These are phyloP conservation scores for Sarcophaga rosellei DNA, from an alignment of 2,888 invertebrate species.

Conservation along the genomic window DNA sequence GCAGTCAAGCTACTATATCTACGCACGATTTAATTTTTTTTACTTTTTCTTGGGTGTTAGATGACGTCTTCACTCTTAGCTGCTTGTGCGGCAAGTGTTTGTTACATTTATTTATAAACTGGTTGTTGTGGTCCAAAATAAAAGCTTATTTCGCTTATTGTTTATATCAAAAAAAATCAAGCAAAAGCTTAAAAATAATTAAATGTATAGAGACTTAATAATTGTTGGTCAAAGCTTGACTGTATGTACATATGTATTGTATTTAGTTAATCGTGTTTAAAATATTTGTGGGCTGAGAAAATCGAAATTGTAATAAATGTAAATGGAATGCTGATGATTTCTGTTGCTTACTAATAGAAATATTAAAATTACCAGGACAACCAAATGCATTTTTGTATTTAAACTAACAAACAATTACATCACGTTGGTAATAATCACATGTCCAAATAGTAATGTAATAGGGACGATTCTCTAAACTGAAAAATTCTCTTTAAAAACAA, in stretches of 20 bases:
- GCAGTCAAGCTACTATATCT: neutral
- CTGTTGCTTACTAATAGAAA: no score
- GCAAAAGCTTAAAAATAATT: conserved; percentile 37
- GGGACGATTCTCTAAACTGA: no score
- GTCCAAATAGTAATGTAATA: no score
- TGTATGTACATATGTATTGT: no score
- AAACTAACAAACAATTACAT: no score
- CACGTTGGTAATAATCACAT: no score
- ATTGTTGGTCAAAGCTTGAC: no score
- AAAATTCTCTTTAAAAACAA: no score
- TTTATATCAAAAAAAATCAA: neutral
- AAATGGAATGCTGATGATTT: no score
- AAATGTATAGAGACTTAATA: neutral
- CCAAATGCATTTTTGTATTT: no score
- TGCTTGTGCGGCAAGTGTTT: conserved; percentile 34
- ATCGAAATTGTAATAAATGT: no score
- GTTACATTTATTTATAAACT: conserved; percentile 46
- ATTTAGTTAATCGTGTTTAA: neutral
- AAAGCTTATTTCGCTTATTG: conserved; percentile 47
- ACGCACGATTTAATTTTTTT: neutral
- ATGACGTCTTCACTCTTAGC: conserved; percentile 34
- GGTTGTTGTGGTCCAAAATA: conserved; percentile 34
- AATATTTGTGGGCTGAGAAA: neutral
- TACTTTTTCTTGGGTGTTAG: conserved; percentile 27
- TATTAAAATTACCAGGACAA: no score